Evolutionary conservation across 2,888 invertebrate genomes (phyloP), one percentile per base, ranked within the genome.

Genomic region (Hemithea aestivaria): DNA sequence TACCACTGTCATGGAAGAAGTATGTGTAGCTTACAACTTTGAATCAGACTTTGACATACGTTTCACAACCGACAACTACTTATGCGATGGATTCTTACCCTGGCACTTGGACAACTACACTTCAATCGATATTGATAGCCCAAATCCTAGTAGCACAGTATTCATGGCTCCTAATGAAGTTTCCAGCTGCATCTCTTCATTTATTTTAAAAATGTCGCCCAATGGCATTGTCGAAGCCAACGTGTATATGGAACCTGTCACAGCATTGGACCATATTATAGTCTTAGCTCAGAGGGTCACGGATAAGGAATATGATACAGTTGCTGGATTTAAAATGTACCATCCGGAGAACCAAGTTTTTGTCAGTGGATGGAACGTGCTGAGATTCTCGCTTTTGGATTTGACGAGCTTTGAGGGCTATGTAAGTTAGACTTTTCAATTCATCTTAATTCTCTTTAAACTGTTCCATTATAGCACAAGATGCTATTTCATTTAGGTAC

Each of bases 151-250:
- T 0, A 68, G 71, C 27, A 44, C 30, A 2, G 51, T 48, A 6
- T 72, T 62, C 25, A 61, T 71, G 34, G 23, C 58, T n/a, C 72
- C 70, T 2, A 54, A 53, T 23, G 37, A 51, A 10, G 24, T 29
- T 7, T 44, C 58, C 9, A 71, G 71, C 25, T 73, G 73, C 39
- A 54, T 64, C 8, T 56, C 67, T 6, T 70, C 73, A 0, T 62
- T 64, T 21, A 35, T 42, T 1, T 69, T 73, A 29, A 40, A 46
- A 8, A 63, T 70, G 59, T 48, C 54, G 6, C 58, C 61, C 6
- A 43, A 48, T 26, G 73, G 70, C 6, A 40, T 45, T 4, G 30
- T 72, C 7, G 62, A 70, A 56, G 63, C 66, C 0, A 67, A 65
- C 16, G 44, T 60, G 6, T 68, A 45, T 28, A 58, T 71, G 54